phyloP scores from a whole-genome alignment of 2,888 invertebrate species.

The Oscheius onirici region DNA sequence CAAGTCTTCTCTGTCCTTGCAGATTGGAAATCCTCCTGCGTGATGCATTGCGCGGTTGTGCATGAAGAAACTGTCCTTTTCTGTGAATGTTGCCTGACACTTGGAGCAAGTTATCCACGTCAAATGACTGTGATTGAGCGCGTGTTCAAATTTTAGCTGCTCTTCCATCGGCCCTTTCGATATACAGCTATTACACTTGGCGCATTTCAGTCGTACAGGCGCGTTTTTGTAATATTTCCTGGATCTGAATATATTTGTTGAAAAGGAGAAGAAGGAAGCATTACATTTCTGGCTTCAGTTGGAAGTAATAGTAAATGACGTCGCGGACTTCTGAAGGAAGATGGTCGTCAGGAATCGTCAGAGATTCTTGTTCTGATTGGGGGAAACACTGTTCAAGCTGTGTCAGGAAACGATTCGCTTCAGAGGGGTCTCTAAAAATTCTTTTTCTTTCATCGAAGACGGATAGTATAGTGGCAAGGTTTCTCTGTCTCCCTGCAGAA shows the following conservation, averaged over 20 bases:
- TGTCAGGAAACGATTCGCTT: too few species aligned
- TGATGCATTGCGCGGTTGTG: not conserved
- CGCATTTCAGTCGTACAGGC: conserved; percentile 1
- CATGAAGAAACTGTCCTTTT: not conserved
- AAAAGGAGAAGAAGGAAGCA: too few species aligned
- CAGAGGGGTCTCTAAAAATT: too few species aligned
- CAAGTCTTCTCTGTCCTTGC: not conserved
- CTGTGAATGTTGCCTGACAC: not conserved
- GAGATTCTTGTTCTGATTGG: too few species aligned
- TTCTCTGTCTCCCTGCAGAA: too few species aligned
- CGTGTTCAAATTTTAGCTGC: conserved; percentile 9
- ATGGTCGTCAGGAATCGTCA: not conserved
- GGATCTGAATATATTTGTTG: not conserved
- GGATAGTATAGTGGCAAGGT: too few species aligned
- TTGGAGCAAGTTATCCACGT: not conserved
- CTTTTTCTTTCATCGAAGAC: not conserved
- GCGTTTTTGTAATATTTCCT: not conserved
- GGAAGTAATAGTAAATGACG: not conserved
- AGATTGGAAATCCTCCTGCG: not conserved
- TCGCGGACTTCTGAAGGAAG: not conserved
- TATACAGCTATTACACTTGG: not conserved
- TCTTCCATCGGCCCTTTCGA: conserved; percentile 5
- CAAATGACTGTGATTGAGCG: not conserved
- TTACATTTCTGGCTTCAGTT: not conserved
- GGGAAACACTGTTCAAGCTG: too few species aligned